These are phyloP conservation scores for Anoplopoma fimbria DNA, from an alignment of 2,113 vertebrate genomes.

Conservation along the genomic window DNA sequence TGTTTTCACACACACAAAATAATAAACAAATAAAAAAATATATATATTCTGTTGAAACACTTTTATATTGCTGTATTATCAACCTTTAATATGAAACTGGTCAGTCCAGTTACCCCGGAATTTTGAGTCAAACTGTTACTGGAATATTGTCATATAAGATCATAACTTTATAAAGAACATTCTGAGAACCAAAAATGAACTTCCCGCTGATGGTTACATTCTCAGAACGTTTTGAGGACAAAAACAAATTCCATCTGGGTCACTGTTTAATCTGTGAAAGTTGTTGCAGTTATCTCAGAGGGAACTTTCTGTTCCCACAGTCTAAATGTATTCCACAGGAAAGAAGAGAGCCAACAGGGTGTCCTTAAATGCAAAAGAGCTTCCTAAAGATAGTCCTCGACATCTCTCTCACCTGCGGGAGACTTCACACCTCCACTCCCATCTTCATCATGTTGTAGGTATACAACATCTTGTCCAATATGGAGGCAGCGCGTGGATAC, in stretches of 20 bases:
- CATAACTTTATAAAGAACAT: too few species aligned
- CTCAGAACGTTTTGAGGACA: not conserved
- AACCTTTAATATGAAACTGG: too few species aligned
- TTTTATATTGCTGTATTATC: too few species aligned
- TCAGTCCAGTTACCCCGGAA: too few species aligned
- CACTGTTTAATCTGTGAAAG: not conserved
- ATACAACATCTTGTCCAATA: conserved; percentile 42
- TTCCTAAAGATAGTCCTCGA: conserved; percentile 25
- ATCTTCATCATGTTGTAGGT: conserved; percentile 42
- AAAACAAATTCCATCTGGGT: not conserved
- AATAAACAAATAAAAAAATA: too few species aligned
- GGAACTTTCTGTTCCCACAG: not conserved
- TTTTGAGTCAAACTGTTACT: too few species aligned
- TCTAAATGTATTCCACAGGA: conserved; percentile 22
- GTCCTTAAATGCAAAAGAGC: conserved; percentile 28
- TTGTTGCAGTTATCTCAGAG: not conserved
- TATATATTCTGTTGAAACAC: too few species aligned
- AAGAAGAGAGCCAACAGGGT: not conserved
- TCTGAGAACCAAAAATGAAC: too few species aligned
- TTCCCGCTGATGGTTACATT: not conserved
- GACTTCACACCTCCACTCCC: conserved; percentile 29
- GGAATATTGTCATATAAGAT: too few species aligned
- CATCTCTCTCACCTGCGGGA: conserved; percentile 29
- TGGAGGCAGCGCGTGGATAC: conserved; percentile 30
- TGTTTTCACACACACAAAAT: too few species aligned